phyloP scores from a whole-genome alignment of 2,888 invertebrate species.

The Protonemura montana region DNA sequence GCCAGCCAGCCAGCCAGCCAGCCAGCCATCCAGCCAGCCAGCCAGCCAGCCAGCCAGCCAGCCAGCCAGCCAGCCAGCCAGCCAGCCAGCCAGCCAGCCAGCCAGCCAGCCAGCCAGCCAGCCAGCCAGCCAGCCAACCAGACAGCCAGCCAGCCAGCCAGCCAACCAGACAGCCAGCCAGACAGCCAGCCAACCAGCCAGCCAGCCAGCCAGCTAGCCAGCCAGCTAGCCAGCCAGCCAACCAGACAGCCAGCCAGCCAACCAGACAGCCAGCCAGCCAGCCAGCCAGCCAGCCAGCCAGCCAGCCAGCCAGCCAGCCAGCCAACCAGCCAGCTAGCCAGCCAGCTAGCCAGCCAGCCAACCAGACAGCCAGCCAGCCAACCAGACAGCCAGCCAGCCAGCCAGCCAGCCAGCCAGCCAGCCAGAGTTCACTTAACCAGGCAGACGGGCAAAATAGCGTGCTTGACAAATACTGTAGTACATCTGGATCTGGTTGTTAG shows the following conservation, averaged over 20 bases:
- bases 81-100: not conserved
- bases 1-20: not conserved
- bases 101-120: not conserved
- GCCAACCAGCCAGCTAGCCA: not conserved
- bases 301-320: not conserved
- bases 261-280: not conserved
- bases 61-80: not conserved
- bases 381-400: no score
- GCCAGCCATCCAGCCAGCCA: not conserved
- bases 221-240: not conserved
- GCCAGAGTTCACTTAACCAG: not conserved
- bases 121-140: not conserved
- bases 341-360: not conserved
- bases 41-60: not conserved
- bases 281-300: not conserved
- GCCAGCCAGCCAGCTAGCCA: not conserved
- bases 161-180: not conserved
- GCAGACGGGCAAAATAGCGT: constrained; percentile 21
- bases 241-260: not conserved
- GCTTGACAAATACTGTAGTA: constrained; percentile 28
- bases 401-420: not conserved
- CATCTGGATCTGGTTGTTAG: not conserved
- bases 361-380: not conserved
- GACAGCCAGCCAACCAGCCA: not conserved
- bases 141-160: not conserved